Evolutionary conservation across 2,113 vertebrate species (phyloP).

Genomic region (Corythornis vintsioides): DNA sequence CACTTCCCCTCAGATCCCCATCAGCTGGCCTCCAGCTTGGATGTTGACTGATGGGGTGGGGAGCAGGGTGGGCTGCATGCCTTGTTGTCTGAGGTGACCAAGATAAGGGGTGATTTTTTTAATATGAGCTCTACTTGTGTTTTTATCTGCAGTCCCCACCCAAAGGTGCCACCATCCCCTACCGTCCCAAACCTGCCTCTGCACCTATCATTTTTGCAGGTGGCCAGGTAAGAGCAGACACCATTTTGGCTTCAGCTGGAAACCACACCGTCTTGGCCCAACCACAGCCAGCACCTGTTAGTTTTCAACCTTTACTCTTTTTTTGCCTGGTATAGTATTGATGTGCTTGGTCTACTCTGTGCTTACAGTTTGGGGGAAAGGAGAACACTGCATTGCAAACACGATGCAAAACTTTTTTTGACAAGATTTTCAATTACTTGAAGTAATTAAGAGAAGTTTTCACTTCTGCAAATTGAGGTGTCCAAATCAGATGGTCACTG

Average conservation of each 20-base stretch:
- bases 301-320: slow-evolving; percentile 75
- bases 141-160: slow-evolving; percentile 86
- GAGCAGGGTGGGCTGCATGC: neutral
- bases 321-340: slow-evolving; percentile 74
- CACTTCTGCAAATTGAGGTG: neutral
- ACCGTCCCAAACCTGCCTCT: slow-evolving; percentile 86
- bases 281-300: slow-evolving; percentile 87
- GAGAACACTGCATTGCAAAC: slow-evolving; percentile 42
- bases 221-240: slow-evolving; percentile 82
- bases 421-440: neutral
- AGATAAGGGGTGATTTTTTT: neutral
- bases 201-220: slow-evolving; percentile 83
- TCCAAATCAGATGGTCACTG: neutral
- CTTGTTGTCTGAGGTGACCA: neutral
- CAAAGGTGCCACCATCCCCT: slow-evolving; percentile 93
- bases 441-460: neutral
- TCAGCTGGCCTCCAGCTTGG: rapidly evolving
- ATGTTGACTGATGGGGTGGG: neutral
- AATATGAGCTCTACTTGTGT: slow-evolving; percentile 6
- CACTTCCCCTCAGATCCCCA: neutral
- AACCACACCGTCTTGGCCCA: slow-evolving; percentile 87
- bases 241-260: slow-evolving; percentile 82
- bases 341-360: slow-evolving; percentile 31
- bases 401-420: neutral
- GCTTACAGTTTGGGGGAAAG: neutral